Evolutionary conservation across 2,888 invertebrate genomes (phyloP), one percentile per base, ranked within the genome.

Genomic region (Mythimna pallens): DNA sequence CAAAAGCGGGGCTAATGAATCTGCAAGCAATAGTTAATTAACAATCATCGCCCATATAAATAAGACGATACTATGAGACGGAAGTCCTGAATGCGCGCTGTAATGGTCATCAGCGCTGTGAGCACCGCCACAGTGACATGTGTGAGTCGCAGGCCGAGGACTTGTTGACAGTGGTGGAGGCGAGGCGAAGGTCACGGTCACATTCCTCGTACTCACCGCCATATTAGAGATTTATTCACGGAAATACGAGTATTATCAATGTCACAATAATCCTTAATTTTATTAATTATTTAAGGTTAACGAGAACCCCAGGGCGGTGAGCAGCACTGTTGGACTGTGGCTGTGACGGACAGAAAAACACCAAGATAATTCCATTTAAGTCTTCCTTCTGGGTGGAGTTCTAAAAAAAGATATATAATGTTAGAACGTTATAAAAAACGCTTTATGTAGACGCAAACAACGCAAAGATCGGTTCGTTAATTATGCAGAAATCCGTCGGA

Each of bases 401-500:
- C 20, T 62, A 17, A 40, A 72, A 59, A 58, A 30, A 71, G n/a
- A 59, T 43, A 36, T 25, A 47, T 36, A 34, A 52, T 72, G 43
- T 62, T 63, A 54, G 12, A 58, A 63, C 30, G 52, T 34, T 59
- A 58, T 36, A 63, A 34, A 78, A 17, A 70, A 52, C 9, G 22
- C 30, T 25, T n/a, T 40, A 22, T 12, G n/a, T 63, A 58, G 54
- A 79, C 52, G 58, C 64, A 30, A 72, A 72, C 36, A 54, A 79
- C 14, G 8, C 58, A 47, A 20, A 64, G 40, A 50, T 64, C 47
- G 36, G 59, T 59, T 73, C 54, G 64, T 50, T 64, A 81, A 81
- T 66, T 81, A 81, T 81, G 66, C 78, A 77, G 59, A 82, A 67
- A 67, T 70, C 58, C 67, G 80, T 57, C 67, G 74, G 80, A 70